Evolutionary conservation across 1,140 invertebrate species (phyloP), one percentile per base, ranked within the genome.

Genomic region (Acromyrmex charruanus): DNA sequence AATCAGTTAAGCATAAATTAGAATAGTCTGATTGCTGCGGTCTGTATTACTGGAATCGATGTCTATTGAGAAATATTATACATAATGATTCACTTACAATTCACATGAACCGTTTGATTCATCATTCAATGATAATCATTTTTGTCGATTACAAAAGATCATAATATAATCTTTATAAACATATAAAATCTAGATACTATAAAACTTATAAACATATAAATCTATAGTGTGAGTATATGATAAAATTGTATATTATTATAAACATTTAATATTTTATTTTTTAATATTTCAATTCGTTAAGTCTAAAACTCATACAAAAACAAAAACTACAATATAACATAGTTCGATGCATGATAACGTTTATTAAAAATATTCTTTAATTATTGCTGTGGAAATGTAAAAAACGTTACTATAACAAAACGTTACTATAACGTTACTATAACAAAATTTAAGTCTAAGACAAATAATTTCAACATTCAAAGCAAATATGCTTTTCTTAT

Each of bases 1-100:
- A 35, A 6, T 35, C 31, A 35, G 31, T 35, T n/a, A 59, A 21
- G 3, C 12, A 1, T 63, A 28, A 25, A 28, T 63, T 63, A 63
- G 1, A 51, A 65, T 63, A 5, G 18, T 49, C 21, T 31, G 18
- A 49, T 51, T 31, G 39, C 39, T 16, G 59, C 7, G 25, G 39
- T 77, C 18, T 63, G 21, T 12, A 28, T 25, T 63, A 59, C 3
- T 59, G 14, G 2, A 58, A 35, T 10, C 12, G 12, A 49, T 44
- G 10, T 63, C 10, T 59, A n/a, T 77, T 77, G 59, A 51, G 39
- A 77, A 65, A 77, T 69, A 65, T 28, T 63, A 16, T 51, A 59
- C 3, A 28, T 12, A 31, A 16, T 63, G 75, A 77, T 63, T 77
- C 59, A 65, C 6, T 49, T 31, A 16, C 14, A 28, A 77, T 51